Evolutionary conservation across 2,113 vertebrate genomes (phyloP).

Genomic region (Nesogale talazaci): DNA sequence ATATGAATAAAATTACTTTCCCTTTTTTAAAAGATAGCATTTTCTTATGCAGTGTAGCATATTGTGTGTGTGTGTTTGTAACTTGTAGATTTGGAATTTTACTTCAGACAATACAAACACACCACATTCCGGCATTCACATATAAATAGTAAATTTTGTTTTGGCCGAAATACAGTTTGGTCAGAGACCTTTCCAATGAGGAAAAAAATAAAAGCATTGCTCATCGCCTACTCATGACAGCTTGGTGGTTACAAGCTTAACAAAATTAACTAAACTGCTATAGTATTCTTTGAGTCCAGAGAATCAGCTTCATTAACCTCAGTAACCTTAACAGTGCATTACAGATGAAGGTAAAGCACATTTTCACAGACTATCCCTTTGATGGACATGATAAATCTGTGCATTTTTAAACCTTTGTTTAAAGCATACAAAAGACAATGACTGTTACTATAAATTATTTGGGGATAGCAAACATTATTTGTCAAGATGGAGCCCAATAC

Average conservation of each 20-base stretch:
- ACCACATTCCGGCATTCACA: neutral
- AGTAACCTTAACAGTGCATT: constrained; percentile 65
- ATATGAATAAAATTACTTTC: too few relatives aligned
- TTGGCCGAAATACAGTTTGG: constrained; percentile 36
- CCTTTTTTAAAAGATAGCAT: too few relatives aligned
- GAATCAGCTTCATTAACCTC: constrained; percentile 77
- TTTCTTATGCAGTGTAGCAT: too few relatives aligned
- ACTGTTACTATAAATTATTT: neutral
- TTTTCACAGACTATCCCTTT: constrained; percentile 64
- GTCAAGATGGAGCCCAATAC: neutral
- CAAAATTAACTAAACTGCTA: constrained; percentile 79
- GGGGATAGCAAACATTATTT: neutral
- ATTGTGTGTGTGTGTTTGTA: too few relatives aligned
- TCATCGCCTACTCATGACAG: constrained; percentile 72
- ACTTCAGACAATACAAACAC: neutral
- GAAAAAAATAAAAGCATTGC: constrained; percentile 81
- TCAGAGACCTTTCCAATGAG: constrained; percentile 73
- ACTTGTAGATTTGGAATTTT: neutral
- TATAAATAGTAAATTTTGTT: neutral
- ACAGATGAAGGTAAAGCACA: constrained; percentile 67
- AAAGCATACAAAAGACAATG: constrained; percentile 13
- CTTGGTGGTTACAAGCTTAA: constrained; percentile 68
- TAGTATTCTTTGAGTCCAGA: constrained; percentile 66
- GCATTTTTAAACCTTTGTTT: constrained; percentile 48
- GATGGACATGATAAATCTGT: constrained; percentile 26